Conservation (phyloP, 2,888 invertebrate species). For the Drosophila bunnanda region DNA sequence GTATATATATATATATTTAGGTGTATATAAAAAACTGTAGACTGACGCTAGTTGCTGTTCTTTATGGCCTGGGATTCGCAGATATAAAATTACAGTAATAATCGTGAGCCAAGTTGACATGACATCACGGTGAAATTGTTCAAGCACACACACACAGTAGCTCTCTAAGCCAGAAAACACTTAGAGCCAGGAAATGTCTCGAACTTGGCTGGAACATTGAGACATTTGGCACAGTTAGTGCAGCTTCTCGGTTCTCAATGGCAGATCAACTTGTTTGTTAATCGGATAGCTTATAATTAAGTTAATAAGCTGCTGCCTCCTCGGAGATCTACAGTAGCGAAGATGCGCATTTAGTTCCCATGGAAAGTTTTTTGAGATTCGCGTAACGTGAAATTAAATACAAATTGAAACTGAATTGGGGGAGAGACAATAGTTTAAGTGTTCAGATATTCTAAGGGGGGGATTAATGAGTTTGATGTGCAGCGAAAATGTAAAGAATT, state of each 20-base stretch:
- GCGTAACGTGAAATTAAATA: constrained; percentile 27
- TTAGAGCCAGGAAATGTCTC: constrained; percentile 23
- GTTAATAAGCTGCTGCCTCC: constrained; percentile 56
- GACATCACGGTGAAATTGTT: constrained; percentile 65
- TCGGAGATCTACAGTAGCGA: constrained; percentile 17
- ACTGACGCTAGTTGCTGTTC: constrained; percentile 16
- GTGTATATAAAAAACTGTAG: not conserved
- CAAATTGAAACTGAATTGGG: constrained; percentile 15
- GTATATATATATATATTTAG: constrained; percentile 4
- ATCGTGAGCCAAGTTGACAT: constrained; percentile 58
- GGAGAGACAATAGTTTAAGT: constrained; percentile 16
- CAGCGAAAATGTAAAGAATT: constrained; percentile 2
- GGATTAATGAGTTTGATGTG: constrained; percentile 3
- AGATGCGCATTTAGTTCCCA: constrained; percentile 45
- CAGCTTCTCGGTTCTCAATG: constrained; percentile 28
- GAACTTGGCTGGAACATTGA: constrained; percentile 7
- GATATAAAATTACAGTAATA: constrained; percentile 47
- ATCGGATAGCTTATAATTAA: constrained; percentile 64
- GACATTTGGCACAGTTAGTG: constrained; percentile 35
- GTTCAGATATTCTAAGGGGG: not conserved
- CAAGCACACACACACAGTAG: constrained; percentile 22
- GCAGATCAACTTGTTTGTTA: constrained; percentile 57
- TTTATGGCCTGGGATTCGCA: constrained; percentile 21
- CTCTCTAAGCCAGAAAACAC: not conserved
- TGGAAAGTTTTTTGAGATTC: constrained; percentile 54